A percentile compares a stretch with the other conserved stretches of the same genome.
These are phyloP conservation scores for Pollenia labialis DNA, from an alignment of 2,888 invertebrate species.

Conservation along the genomic window DNA sequence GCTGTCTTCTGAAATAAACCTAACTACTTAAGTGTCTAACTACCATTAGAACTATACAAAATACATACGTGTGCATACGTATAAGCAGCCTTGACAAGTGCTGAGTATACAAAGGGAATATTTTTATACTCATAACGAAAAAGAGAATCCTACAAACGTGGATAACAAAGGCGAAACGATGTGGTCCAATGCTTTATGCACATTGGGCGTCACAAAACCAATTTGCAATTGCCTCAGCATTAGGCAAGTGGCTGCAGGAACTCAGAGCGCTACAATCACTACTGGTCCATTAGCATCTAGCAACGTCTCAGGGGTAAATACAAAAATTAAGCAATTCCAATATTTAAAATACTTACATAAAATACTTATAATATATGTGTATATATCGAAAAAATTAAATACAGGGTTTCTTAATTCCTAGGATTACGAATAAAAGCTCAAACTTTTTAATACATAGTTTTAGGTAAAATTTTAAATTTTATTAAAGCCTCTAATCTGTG, in stretches of 20 bases:
- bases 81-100: constrained; percentile 36
- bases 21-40: constrained; percentile 63
- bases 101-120: constrained; percentile 31
- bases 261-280: constrained; percentile 78
- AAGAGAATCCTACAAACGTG: constrained; percentile 76
- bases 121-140: constrained; percentile 42
- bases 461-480: too few relatives aligned
- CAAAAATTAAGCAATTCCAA: background rate
- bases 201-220: constrained; percentile 84
- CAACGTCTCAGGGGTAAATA: constrained; percentile 80
- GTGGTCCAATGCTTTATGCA: constrained; percentile 85
- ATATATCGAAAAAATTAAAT: background rate
- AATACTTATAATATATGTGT: background rate
- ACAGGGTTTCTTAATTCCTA: background rate
- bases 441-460: too few relatives aligned
- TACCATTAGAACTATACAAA: constrained; percentile 43
- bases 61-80: background rate
- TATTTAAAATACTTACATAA: background rate
- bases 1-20: constrained; percentile 43
- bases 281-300: constrained; percentile 78
- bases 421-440: too few relatives aligned
- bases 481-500: too few relatives aligned
- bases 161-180: constrained; percentile 83
- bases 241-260: constrained; percentile 83
- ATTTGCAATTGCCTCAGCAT: constrained; percentile 84